Base-by-base conservation (phyloP, 1,140 invertebrate genomes). In the Stegodyphus dumicola region DNA sequence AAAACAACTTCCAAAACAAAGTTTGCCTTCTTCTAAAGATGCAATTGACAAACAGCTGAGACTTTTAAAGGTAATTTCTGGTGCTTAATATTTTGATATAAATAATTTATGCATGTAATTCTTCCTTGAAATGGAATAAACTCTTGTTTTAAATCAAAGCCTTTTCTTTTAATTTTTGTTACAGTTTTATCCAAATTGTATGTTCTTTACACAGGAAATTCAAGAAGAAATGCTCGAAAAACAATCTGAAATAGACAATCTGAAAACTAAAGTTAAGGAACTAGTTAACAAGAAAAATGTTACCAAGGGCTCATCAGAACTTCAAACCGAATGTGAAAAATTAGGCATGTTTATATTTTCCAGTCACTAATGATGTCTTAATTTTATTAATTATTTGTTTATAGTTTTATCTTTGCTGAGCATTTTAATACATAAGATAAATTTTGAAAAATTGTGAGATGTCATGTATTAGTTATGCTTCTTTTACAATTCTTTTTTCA, bases 191-290 rank as follows among this genome's bases (percentile, higher is more conserved):
- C 9, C 5, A 15, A 60, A 9, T 60, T 60, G 9, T 65, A 49
- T 48, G 11, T 65, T 15, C 15, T 65, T 49, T 77, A 48, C 54
- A 7, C 52, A 90, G 89, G 88, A 71, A 71, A 93, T 98, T 4
- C 92, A 98, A 49, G 96, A 98, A 90, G 97, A 98, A 89, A 95
- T 99, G 93, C 95, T 97, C 80, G 96, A 97, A 89, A 97, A 98
- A 88, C 97, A 98, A 90, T 96, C 95, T 6, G 90, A 97, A 10
- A 91, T 98, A 0, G 96, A 98, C 89, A 96, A 94, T 48, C 96
- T 97, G 6, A 95, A 94, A 89, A 94, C 93, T 76, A 96, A 97
- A 91, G 94, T 97, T 0, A 94, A 94, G 85, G 96, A 98, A 87
- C 91, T 98, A 0, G 91, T 98, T 11, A 94, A 94, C 71, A 94